These are phyloP conservation scores for Acleris holmiana DNA, from an alignment of 2,888 invertebrate genomes.

Conservation along the genomic window DNA sequence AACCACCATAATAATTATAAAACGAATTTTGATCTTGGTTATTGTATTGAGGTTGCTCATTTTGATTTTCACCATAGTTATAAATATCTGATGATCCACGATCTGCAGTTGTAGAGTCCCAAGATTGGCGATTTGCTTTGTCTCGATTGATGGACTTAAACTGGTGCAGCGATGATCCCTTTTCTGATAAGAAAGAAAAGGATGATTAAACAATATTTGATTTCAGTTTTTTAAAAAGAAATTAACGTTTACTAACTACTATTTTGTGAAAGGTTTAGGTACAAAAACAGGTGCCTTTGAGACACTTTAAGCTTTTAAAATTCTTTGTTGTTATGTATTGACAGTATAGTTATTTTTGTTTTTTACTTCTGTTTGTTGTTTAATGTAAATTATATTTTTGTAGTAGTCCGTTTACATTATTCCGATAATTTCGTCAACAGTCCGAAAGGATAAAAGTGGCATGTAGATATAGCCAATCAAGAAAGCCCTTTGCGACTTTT, in stretches of 20 bases:
- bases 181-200: conserved; percentile 38
- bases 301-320: too few species aligned
- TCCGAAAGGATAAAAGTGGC: too few species aligned
- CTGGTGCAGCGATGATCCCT: conserved; percentile 39
- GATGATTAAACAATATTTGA: background rate
- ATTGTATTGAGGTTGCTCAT: conserved; percentile 34
- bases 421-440: too few species aligned
- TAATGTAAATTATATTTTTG: too few species aligned
- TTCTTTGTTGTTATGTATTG: too few species aligned
- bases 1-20: conserved; percentile 9
- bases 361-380: too few species aligned
- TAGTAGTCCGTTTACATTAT: too few species aligned
- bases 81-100: conserved; percentile 7
- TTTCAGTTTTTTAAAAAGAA: background rate
- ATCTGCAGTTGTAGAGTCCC: conserved; percentile 2
- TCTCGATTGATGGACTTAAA: conserved; percentile 19
- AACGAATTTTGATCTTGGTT: conserved; percentile 4
- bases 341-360: too few species aligned
- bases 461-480: too few species aligned
- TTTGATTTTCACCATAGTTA: conserved; percentile 5
- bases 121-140: conserved; percentile 20
- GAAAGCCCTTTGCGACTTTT: too few species aligned
- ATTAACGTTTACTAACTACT: background rate
- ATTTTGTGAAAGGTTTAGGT: too few species aligned
- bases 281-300: too few species aligned